Evolutionary conservation across 2,888 invertebrate species (phyloP).

Genomic region (Megastigmus dorsalis): DNA sequence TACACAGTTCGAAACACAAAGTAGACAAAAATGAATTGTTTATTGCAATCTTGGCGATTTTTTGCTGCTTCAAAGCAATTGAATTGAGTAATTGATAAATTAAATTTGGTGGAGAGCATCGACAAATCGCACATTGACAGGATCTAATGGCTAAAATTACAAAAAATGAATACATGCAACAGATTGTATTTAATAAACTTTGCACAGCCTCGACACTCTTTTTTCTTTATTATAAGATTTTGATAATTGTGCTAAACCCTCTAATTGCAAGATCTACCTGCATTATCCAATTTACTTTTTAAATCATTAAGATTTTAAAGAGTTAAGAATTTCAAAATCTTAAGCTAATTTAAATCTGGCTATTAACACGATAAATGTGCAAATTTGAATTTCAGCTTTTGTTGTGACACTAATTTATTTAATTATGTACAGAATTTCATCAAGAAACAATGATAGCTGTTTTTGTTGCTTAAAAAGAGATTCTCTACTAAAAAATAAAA

Average conservation of each 20-base stretch:
- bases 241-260: constrained; percentile 13
- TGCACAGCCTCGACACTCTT: constrained; percentile 52
- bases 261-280: constrained; percentile 20
- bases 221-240: constrained; percentile 34
- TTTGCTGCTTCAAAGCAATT: background rate
- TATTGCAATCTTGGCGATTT: constrained; percentile 6
- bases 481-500: constrained; percentile 35
- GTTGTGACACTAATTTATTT: constrained; percentile 11
- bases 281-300: constrained; percentile 16
- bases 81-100: constrained; percentile 26
- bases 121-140: constrained; percentile 33
- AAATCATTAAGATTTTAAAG: constrained; percentile 31
- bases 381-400: constrained; percentile 18
- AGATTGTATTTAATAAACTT: constrained; percentile 43
- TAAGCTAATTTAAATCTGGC: constrained; percentile 12
- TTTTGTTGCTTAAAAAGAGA: constrained; percentile 23
- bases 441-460: constrained; percentile 23
- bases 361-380: constrained; percentile 23
- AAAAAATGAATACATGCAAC: constrained; percentile 52
- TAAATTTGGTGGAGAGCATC: constrained; percentile 36
- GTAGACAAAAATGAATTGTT: constrained; percentile 16
- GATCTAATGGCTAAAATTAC: constrained; percentile 42
- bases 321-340: constrained; percentile 15
- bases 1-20: constrained; percentile 11
- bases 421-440: constrained; percentile 20